Evolutionary conservation across 2,888 invertebrate genomes (phyloP), one percentile per base, ranked within the genome.

Genomic region (Blera fallax): DNA sequence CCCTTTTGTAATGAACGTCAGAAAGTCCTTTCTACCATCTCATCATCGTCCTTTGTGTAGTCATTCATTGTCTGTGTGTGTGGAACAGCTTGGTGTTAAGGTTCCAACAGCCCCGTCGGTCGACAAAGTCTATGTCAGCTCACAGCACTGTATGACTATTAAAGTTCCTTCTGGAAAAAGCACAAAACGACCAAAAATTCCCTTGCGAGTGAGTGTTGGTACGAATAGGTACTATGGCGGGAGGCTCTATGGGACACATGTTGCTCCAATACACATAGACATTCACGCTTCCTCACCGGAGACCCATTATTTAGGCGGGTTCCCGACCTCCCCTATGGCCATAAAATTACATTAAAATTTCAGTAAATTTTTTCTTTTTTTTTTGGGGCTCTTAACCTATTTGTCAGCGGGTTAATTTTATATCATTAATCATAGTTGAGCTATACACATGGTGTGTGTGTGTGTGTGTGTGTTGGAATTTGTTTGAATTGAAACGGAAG

Each of bases 401-500:
- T 82, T 82, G 77, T 72, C 77, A 82, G 64, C 43, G 58, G 70
- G 64, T 77, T 77, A 77, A 72, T 72, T 77, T 64, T 43, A 64
- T 77, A 32, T 52, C 70, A 82, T 82, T 82, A 72, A 72, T 82
- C 77, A 82, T 56, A 56, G 37, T 70, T 43, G 43, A 29, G 29
- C 65, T 32, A 32, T 34, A 16, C 0, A 10, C 45, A 5, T 24
- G 7, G 14, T 11, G 52, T 50, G 3, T 24, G 37, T 27, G 34
- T 40, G 43, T 32, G 18, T 69, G 18, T 32, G 7, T 73, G n/a
- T n/a, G n/a, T n/a, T n/a, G n/a, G n/a, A n/a, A n/a, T n/a, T n/a
- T n/a, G n/a, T n/a, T n/a, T n/a, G n/a, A n/a, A n/a, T 16, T 4
- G 21, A 21, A 24, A 16, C 2, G 50, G 8, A 64, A 21, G 52